Evolutionary conservation across 2,113 vertebrate species (phyloP).

Genomic region (Madoqua kirkii): DNA sequence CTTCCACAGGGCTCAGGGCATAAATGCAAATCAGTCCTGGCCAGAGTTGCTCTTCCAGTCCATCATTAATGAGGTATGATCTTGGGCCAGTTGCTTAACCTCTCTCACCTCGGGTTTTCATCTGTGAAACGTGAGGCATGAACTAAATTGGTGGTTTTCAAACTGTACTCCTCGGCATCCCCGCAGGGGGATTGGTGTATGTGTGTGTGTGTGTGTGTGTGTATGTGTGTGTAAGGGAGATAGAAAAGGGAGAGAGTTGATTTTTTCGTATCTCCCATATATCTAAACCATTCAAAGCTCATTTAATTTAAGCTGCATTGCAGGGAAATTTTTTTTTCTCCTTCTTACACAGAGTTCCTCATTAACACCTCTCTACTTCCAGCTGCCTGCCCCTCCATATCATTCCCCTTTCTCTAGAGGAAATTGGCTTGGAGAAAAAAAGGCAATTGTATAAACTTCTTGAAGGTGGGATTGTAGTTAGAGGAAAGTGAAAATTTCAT

Average conservation of each 20-base stretch:
- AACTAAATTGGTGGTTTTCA: conserved; percentile 32
- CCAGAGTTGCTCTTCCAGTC: neutral
- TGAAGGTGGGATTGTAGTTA: conserved; percentile 15
- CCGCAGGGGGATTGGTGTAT: neutral
- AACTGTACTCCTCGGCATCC: neutral
- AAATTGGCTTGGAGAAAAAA: conserved; percentile 28
- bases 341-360: neutral
- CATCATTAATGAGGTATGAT: neutral
- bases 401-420: neutral
- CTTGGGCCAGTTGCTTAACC: neutral
- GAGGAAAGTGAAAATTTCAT: conserved; percentile 39
- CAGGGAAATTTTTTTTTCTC: neutral
- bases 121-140: conserved; percentile 33
- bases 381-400: neutral
- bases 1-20: neutral
- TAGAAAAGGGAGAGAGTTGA: neutral
- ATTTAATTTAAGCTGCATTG: neutral
- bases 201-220: neutral
- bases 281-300: conserved; percentile 1
- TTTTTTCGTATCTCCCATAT: neutral
- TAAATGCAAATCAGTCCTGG: neutral
- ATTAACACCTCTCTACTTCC: neutral
- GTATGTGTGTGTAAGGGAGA: neutral
- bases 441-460: neutral
- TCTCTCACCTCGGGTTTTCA: neutral